Conservation (phyloP, 2,888 invertebrate genomes). For the Megamerina dolium region DNA sequence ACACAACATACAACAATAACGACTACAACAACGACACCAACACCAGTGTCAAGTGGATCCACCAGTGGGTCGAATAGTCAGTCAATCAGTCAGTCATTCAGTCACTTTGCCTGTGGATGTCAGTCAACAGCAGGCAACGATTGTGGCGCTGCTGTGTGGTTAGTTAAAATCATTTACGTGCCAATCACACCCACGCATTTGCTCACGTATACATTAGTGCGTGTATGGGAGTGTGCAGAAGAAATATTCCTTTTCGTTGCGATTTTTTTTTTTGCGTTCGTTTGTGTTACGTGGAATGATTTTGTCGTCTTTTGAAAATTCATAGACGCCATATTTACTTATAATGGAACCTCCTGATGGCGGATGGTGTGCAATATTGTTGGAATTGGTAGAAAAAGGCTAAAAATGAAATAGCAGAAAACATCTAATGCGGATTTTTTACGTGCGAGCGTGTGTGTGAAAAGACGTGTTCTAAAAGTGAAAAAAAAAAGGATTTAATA, state of each 20-base stretch:
- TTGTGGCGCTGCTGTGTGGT: neutral
- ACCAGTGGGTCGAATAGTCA: neutral
- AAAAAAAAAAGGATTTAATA: slow-evolving; percentile 1
- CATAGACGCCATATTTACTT: neutral
- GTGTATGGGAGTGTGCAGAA: neutral
- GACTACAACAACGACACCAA: slow-evolving; percentile 2
- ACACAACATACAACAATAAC: slow-evolving; percentile 14
- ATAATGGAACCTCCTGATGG: too few species aligned
- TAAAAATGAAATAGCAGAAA: too few species aligned
- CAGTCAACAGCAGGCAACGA: neutral
- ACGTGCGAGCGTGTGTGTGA: too few species aligned
- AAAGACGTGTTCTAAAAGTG: too few species aligned
- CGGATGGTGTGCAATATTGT: too few species aligned
- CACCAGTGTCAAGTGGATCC: neutral
- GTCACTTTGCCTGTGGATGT: too few species aligned
- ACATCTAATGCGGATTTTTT: too few species aligned
- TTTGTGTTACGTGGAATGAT: slow-evolving; percentile 9
- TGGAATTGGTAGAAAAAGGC: too few species aligned
- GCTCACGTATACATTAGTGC: neutral
- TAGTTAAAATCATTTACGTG: neutral
- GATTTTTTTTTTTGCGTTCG: slow-evolving; percentile 5
- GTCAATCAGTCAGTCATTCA: too few species aligned
- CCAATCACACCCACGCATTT: neutral
- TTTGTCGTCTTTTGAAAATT: too few species aligned
- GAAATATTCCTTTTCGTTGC: slow-evolving; percentile 1